phyloP scores from a whole-genome alignment of 2,888 invertebrate genomes.

The Sinodicranocentrus sp. region DNA sequence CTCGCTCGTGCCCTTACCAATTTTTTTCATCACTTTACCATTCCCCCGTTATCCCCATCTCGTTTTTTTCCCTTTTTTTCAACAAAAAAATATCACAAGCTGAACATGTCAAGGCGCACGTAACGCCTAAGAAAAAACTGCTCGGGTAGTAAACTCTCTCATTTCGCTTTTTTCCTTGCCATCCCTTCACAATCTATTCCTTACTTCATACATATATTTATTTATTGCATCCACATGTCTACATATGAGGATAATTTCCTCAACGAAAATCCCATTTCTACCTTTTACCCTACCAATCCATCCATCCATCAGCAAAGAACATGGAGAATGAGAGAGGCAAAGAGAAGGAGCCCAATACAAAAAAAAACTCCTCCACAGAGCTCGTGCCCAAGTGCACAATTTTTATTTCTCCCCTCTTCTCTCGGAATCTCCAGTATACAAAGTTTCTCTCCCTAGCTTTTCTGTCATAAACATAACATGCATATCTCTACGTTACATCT shows the following conservation, averaged over 20 bases:
- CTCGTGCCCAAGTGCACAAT: slow-evolving; percentile 32
- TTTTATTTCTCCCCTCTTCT: slow-evolving; percentile 28
- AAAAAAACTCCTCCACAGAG: background rate
- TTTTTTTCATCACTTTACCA: background rate
- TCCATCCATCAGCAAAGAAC: slow-evolving; percentile 40
- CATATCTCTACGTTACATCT: too few relatives aligned
- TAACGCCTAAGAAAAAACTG: background rate
- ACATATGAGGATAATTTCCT: background rate
- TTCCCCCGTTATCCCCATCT: slow-evolving; percentile 28
- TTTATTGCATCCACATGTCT: slow-evolving; percentile 31
- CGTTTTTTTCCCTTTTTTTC: background rate
- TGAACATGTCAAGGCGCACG: background rate
- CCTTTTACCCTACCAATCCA: slow-evolving; percentile 35
- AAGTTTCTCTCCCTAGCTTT: background rate
- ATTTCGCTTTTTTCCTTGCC: background rate
- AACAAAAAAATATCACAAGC: background rate
- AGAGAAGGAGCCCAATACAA: background rate
- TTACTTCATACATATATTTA: slow-evolving; percentile 14
- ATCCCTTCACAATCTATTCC: background rate
- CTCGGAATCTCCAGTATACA: slow-evolving; percentile 1
- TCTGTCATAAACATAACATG: too few relatives aligned
- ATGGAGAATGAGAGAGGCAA: background rate
- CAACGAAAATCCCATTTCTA: slow-evolving; percentile 31
- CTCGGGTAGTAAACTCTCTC: background rate
- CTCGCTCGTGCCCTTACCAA: slow-evolving; percentile 10